Evolutionary conservation across 2,113 vertebrate species (phyloP).

Genomic region (Oenanthe oenanthe): DNA sequence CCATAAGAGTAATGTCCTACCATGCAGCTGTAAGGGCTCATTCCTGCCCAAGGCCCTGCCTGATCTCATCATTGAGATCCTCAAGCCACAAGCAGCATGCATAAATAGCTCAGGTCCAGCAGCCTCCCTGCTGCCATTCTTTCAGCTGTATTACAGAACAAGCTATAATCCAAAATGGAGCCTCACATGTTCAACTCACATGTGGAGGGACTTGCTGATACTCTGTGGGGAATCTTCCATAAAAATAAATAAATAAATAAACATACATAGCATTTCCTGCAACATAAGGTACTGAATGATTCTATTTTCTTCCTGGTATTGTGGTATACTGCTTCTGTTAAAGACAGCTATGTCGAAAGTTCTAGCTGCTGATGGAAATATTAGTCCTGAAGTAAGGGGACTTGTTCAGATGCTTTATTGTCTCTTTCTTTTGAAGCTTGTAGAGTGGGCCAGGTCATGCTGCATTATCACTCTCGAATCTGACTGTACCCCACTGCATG

Average conservation of each 20-base stretch:
- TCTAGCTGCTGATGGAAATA: neutral
- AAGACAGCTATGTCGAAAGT: neutral
- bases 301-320: neutral
- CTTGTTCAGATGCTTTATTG: neutral
- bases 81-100: neutral
- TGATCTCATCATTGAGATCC: neutral
- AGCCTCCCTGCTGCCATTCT: neutral
- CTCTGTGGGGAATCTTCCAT: neutral
- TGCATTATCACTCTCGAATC: neutral
- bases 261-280: neutral
- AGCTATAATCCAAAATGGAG: neutral
- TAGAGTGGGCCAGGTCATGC: neutral
- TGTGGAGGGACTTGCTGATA: neutral
- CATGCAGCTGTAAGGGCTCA: neutral
- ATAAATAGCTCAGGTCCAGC: neutral
- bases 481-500: neutral
- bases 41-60: neutral
- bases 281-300: neutral
- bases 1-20: neutral
- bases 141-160: neutral
- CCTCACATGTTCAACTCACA: neutral
- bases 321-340: neutral
- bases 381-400: neutral
- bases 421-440: neutral
- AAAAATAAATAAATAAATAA: neutral